These are phyloP conservation scores for Watsonalla binaria DNA, from an alignment of 2,888 invertebrate species.

Conservation along the genomic window DNA sequence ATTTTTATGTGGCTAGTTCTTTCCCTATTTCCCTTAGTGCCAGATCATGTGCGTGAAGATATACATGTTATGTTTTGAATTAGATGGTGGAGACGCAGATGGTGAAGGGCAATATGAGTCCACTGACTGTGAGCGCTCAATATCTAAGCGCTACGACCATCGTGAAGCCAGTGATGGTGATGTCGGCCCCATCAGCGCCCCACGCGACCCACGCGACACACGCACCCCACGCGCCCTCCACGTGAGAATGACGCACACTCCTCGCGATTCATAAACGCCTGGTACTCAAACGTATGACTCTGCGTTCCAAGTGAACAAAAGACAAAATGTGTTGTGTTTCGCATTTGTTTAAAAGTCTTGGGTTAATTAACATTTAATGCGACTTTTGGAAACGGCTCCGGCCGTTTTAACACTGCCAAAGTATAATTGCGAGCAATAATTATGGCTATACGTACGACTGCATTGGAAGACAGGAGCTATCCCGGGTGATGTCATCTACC, in stretches of 20 bases:
- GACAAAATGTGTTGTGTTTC: neutral
- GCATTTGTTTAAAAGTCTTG: neutral
- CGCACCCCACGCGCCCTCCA: conserved; percentile 16
- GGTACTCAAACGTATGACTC: conserved; percentile 17
- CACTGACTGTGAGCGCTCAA: conserved; percentile 83
- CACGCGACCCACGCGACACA: conserved; percentile 16
- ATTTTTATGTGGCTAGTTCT: neutral
- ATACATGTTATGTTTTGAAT: conserved; percentile 7
- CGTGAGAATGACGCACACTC: conserved; percentile 22
- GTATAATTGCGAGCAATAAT: conserved; percentile 36
- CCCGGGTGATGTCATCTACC: conserved; percentile 7
- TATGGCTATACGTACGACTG: conserved; percentile 10
- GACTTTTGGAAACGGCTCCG: neutral
- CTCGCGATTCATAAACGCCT: conserved; percentile 20
- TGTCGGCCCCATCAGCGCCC: conserved; percentile 47
- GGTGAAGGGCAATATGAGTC: conserved; percentile 77
- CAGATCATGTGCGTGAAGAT: too few relatives aligned
- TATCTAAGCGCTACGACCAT: conserved; percentile 81
- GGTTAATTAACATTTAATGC: too few relatives aligned
- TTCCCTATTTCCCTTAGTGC: too few relatives aligned
- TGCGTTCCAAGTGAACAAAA: conserved; percentile 6
- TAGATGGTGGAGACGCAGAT: conserved; percentile 75
- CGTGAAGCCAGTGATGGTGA: conserved; percentile 84
- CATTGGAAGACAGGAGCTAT: neutral
- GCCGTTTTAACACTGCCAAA: conserved; percentile 28